phyloP scores from a whole-genome alignment of 2,888 invertebrate species.

The Notodonta dromedarius region DNA sequence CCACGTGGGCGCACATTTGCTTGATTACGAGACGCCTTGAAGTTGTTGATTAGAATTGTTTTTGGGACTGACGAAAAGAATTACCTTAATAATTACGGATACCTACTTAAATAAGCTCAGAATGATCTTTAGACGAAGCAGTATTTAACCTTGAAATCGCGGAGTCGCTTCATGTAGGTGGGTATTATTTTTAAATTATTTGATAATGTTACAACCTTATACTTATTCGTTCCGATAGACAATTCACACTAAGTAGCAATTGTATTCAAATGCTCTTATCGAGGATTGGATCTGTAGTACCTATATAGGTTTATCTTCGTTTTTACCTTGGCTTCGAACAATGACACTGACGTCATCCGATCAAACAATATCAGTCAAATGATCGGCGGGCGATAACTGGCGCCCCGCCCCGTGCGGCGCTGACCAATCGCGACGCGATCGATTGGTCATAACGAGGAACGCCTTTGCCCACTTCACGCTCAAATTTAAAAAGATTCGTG shows the following conservation, averaged over 20 bases:
- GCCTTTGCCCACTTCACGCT: conserved; percentile 27
- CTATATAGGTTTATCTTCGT: conserved; percentile 6
- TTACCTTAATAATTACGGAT: too few species aligned
- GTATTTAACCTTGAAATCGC: too few species aligned
- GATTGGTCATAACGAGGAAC: conserved; percentile 71
- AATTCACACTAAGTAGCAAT: conserved; percentile 9
- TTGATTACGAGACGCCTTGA: neutral
- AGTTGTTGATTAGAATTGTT: neutral
- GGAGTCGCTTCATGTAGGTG: too few species aligned
- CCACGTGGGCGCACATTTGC: conserved; percentile 24
- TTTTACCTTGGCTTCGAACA: conserved; percentile 45
- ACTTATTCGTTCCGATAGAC: too few species aligned
- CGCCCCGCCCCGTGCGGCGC: conserved; percentile 66
- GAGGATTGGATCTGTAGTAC: conserved; percentile 13
- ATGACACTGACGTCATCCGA: conserved; percentile 53
- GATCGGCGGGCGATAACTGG: conserved; percentile 60
- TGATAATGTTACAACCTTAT: neutral
- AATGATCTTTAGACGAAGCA: too few species aligned
- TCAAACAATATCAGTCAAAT: conserved; percentile 39
- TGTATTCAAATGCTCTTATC: conserved; percentile 32
- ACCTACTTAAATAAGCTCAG: neutral
- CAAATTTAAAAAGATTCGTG: conserved; percentile 5
- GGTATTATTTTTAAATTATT: neutral
- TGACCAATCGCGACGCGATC: conserved; percentile 76
- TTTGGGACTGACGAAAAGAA: neutral